Evolutionary conservation across 2,113 vertebrate genomes (phyloP).

Genomic region (Seriola aureovittata): DNA sequence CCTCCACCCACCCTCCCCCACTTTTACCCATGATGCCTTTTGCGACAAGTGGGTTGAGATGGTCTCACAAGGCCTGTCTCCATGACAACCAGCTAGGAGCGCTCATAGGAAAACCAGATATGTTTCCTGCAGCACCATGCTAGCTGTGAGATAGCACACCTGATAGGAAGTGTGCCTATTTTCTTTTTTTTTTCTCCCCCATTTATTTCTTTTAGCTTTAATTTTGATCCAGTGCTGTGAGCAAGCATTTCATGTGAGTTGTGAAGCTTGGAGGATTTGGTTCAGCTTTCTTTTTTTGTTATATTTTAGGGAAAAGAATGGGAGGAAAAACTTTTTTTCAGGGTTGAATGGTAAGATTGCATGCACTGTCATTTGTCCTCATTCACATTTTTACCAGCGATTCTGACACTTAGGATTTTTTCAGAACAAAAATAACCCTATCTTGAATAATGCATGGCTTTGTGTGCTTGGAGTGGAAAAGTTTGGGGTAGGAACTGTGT

Average conservation of each 20-base stretch:
- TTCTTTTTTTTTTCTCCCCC: not conserved
- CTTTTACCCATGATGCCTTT: constrained; percentile 71
- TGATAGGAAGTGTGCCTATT: constrained; percentile 36
- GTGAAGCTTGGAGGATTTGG: not conserved
- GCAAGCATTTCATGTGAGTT: not conserved
- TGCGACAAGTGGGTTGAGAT: constrained; percentile 69
- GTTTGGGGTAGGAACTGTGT: constrained; percentile 22
- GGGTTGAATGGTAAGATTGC: constrained; percentile 1
- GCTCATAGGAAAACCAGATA: constrained; percentile 57
- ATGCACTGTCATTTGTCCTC: constrained; percentile 25
- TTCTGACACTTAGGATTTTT: constrained; percentile 21
- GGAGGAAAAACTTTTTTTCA: constrained; percentile 21
- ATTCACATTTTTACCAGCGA: constrained; percentile 14
- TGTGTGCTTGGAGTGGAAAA: constrained; percentile 40
- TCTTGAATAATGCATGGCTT: constrained; percentile 54
- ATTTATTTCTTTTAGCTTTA: not conserved
- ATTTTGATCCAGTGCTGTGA: constrained; percentile 5
- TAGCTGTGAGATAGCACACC: constrained; percentile 44
- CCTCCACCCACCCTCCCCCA: not conserved
- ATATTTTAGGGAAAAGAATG: not conserved
- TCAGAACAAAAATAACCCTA: constrained; percentile 41
- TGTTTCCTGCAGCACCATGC: constrained; percentile 56
- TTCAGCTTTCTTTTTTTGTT: not conserved
- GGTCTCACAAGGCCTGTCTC: constrained; percentile 75
- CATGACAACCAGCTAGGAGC: constrained; percentile 73